phyloP scores from a whole-genome alignment of 1,140 invertebrate species.

The Piezodorus guildinii region DNA sequence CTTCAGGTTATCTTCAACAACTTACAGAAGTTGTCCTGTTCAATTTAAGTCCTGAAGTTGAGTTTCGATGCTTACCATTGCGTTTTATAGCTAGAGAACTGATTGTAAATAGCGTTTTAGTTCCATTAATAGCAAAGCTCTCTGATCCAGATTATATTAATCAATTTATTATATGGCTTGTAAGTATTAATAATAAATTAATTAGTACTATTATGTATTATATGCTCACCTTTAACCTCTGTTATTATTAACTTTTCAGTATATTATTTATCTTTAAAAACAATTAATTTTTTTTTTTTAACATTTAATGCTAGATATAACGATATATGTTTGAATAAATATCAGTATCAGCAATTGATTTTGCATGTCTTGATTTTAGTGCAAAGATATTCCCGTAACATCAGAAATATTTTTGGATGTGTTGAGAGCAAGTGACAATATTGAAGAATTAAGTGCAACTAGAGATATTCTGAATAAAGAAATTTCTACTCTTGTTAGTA shows the following conservation, averaged over 20 bases:
- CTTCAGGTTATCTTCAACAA: slow-evolving; percentile 71
- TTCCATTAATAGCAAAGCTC: slow-evolving; percentile 65
- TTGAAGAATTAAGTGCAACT: slow-evolving; percentile 69
- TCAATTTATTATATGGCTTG: slow-evolving; percentile 79
- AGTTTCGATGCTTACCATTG: slow-evolving; percentile 73
- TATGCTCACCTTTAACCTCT: too few relatives aligned
- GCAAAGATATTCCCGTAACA: slow-evolving; percentile 58
- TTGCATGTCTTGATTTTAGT: slow-evolving; percentile 42
- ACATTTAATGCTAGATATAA: too few relatives aligned
- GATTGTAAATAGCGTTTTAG: slow-evolving; percentile 64
- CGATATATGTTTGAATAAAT: too few relatives aligned
- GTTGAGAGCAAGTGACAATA: slow-evolving; percentile 60
- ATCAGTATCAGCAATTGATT: too few relatives aligned
- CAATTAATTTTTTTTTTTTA: too few relatives aligned
- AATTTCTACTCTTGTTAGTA: slow-evolving; percentile 56
- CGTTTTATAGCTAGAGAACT: slow-evolving; percentile 69
- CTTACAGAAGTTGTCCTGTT: slow-evolving; percentile 75
- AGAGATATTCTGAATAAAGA: slow-evolving; percentile 65
- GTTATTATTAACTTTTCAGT: too few relatives aligned
- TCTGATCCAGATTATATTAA: slow-evolving; percentile 93
- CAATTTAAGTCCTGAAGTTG: slow-evolving; percentile 70
- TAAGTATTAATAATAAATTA: slow-evolving; percentile 44
- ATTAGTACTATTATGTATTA: neutral
- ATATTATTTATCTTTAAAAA: too few relatives aligned
- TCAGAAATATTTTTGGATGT: slow-evolving; percentile 74